A percentile compares a stretch with the other conserved stretches of the same genome.
Conservation (phyloP, 2,888 invertebrate genomes). For the Allolobophora icterica region DNA sequence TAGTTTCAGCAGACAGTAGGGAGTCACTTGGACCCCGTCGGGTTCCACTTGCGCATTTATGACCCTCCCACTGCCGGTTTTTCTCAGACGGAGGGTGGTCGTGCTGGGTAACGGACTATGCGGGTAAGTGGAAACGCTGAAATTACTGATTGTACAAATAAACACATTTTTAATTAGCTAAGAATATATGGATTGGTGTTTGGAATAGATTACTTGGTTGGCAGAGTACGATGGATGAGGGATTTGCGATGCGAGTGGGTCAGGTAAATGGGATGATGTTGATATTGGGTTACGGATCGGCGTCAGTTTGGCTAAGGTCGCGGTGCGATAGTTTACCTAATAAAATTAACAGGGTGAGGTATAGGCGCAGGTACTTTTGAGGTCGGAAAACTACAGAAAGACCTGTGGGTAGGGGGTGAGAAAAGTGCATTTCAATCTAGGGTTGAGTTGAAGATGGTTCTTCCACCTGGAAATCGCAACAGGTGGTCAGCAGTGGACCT, state of each 20-base stretch:
- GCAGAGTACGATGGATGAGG: neutral
- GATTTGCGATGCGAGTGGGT: neutral
- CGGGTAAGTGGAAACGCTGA: neutral
- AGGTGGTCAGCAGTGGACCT: too few species aligned
- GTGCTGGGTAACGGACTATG: neutral
- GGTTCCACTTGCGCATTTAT: neutral
- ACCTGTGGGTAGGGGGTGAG: neutral
- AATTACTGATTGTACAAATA: neutral
- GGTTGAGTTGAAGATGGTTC: too few species aligned
- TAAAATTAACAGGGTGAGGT: neutral
- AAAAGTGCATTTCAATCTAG: neutral
- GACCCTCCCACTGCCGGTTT: neutral
- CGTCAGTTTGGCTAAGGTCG: neutral
- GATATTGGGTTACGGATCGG: neutral
- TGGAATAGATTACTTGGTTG: too few species aligned
- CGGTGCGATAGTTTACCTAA: neutral
- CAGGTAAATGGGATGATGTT: neutral
- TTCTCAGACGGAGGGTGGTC: neutral
- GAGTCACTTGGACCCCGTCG: neutral
- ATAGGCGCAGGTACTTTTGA: neutral
- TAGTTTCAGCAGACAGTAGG: neutral
- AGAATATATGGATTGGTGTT: neutral
- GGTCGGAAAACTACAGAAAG: neutral
- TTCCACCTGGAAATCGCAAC: too few species aligned
- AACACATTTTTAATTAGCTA: neutral